These are phyloP conservation scores for Ophioderma brevispina DNA, from an alignment of 35 echinoderm and acorn worm species.

Conservation along the genomic window DNA sequence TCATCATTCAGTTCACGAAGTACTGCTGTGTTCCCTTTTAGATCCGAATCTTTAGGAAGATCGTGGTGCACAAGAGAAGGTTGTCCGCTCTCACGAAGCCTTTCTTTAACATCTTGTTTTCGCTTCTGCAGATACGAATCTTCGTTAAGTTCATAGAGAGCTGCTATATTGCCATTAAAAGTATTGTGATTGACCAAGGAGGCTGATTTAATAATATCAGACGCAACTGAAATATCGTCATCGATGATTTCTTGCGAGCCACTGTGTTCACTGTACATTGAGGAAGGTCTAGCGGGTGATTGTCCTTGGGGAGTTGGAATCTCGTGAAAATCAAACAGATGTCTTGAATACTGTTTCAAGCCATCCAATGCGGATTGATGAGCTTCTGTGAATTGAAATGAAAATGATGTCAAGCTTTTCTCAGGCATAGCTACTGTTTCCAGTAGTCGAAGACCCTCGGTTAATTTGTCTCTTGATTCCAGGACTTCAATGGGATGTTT, in stretches of 20 bases:
- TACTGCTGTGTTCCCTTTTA: no score
- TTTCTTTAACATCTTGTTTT: no score
- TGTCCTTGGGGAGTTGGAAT: neutral
- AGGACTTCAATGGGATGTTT: neutral
- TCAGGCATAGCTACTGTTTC: neutral
- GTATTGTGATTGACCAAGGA: neutral
- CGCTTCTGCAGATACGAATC: no score
- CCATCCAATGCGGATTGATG: neutral
- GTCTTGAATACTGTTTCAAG: neutral
- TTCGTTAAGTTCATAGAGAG: neutral
- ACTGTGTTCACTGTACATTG: no score
- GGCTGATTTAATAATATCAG: neutral
- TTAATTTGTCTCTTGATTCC: neutral
- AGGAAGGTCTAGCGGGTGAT: no score
- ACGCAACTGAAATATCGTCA: no score
- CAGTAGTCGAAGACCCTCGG: neutral
- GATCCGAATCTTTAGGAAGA: no score
- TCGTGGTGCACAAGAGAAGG: no score
- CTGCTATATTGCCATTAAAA: neutral
- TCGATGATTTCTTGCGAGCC: no score
- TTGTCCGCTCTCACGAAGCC: no score
- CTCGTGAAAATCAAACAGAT: neutral
- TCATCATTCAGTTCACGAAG: no score
- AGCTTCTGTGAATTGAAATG: neutral
- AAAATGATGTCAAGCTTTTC: neutral